Conservation (phyloP, 2,888 invertebrate genomes). For the Caenorhabditis sp. region DNA sequence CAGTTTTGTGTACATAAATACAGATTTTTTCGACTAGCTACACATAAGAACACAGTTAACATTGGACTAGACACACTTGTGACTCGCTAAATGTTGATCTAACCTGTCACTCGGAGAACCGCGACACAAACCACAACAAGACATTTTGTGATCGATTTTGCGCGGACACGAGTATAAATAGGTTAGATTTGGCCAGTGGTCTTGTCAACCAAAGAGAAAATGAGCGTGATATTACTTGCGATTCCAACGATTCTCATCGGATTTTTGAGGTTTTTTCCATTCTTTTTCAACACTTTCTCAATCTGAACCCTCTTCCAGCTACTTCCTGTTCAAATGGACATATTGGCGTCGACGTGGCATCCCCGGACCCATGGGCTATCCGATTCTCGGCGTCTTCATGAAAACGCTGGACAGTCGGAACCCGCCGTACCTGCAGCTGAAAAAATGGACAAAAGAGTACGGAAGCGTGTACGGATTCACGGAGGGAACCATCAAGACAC, state of each 20-base stretch:
- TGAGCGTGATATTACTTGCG: too few relatives aligned
- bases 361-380: constrained; percentile 51
- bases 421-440: constrained; percentile 29
- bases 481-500: constrained; percentile 66
- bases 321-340: constrained; percentile 42
- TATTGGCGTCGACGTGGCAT: constrained; percentile 64
- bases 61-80: too few relatives aligned
- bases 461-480: constrained; percentile 61
- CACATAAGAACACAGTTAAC: too few relatives aligned
- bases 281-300: neutral
- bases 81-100: too few relatives aligned
- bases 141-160: too few relatives aligned
- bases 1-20: too few relatives aligned
- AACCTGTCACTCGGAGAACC: too few relatives aligned
- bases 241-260: constrained; percentile 3
- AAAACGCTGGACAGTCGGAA: constrained; percentile 15
- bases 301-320: constrained; percentile 27
- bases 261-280: constrained; percentile 6
- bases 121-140: too few relatives aligned
- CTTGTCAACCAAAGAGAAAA: too few relatives aligned
- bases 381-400: constrained; percentile 52
- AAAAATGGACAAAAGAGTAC: constrained; percentile 70
- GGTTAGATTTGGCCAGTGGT: too few relatives aligned
- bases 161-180: too few relatives aligned
- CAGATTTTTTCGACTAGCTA: too few relatives aligned